Percentiles rank a stretch among this genome's conserved stretches.
Evolutionary conservation across 2,113 vertebrate species (phyloP).

Genomic region (Condylura cristata): DNA sequence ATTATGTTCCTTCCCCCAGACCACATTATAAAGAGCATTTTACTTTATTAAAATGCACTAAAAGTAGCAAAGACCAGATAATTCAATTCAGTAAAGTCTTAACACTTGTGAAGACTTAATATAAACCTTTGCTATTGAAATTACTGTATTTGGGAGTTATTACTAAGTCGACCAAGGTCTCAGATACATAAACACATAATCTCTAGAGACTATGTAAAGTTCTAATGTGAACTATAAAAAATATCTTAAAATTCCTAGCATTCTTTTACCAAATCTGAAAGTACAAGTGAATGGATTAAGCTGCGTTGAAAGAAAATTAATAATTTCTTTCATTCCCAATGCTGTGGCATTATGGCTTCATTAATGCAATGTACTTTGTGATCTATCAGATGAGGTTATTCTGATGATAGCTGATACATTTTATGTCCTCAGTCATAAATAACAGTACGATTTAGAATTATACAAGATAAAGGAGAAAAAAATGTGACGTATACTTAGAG

Average conservation of each 20-base stretch:
- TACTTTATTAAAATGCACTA: neutral
- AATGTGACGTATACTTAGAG: neutral
- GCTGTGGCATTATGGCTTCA: neutral
- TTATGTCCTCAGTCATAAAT: neutral
- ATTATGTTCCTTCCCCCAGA: neutral
- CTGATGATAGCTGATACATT: neutral
- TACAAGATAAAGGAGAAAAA: neutral
- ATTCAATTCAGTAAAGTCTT: constrained; percentile 30
- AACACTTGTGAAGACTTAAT: neutral
- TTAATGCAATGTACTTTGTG: neutral
- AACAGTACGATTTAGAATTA: neutral
- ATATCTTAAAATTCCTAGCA: neutral
- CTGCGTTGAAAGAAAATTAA: neutral
- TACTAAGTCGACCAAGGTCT: neutral
- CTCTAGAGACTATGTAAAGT: neutral
- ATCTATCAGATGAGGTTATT: neutral
- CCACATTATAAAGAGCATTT: neutral
- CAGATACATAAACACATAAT: neutral
- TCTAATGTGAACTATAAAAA: neutral
- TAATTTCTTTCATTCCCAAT: neutral
- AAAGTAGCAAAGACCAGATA: neutral
- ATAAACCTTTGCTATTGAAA: constrained; percentile 3
- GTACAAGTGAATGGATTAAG: neutral
- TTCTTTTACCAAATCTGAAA: neutral
- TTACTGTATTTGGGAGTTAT: neutral